Percentiles rank a stretch among this genome's conserved stretches.
phyloP scores from a whole-genome alignment of 2,797 vertebrate species.

The Potorous gilbertii region DNA sequence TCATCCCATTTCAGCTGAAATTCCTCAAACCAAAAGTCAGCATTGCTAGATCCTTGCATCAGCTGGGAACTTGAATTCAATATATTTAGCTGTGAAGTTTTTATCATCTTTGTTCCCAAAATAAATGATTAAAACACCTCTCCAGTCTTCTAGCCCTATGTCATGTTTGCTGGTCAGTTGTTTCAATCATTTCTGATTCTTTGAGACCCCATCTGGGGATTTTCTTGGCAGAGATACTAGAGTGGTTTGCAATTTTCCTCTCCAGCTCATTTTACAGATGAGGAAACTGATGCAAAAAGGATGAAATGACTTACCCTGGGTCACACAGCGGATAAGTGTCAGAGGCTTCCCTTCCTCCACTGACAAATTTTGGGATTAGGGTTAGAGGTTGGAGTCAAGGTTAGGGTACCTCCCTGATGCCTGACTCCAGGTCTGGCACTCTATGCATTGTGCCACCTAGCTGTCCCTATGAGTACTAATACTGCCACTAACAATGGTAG shows the following conservation, averaged over 20 bases:
- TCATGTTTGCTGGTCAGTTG: neutral
- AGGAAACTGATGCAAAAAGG: neutral
- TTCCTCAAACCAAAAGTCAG: constrained; percentile 47
- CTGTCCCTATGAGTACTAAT: neutral
- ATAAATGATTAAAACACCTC: neutral
- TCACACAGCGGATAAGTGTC: neutral
- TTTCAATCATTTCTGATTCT: neutral
- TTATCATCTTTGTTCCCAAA: constrained; percentile 23
- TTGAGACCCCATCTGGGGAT: neutral
- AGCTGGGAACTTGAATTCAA: constrained; percentile 2
- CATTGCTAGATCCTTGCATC: constrained; percentile 1
- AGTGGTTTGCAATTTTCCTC: neutral
- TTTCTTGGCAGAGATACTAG: neutral
- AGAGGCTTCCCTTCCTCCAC: too few relatives aligned
- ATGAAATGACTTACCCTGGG: neutral
- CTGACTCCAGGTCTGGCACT: neutral
- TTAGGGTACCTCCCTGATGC: too few relatives aligned
- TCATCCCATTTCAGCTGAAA: constrained; percentile 29
- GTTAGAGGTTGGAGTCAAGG: too few relatives aligned
- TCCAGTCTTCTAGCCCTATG: neutral
- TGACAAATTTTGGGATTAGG: too few relatives aligned
- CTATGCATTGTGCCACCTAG: too few relatives aligned
- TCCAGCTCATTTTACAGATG: neutral
- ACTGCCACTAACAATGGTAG: neutral
- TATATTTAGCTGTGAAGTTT: constrained; percentile 34